Percentiles rank a stretch among this genome's conserved stretches.
These are phyloP conservation scores for Podargus strigoides DNA, from an alignment of 2,797 vertebrate species.

Conservation along the genomic window DNA sequence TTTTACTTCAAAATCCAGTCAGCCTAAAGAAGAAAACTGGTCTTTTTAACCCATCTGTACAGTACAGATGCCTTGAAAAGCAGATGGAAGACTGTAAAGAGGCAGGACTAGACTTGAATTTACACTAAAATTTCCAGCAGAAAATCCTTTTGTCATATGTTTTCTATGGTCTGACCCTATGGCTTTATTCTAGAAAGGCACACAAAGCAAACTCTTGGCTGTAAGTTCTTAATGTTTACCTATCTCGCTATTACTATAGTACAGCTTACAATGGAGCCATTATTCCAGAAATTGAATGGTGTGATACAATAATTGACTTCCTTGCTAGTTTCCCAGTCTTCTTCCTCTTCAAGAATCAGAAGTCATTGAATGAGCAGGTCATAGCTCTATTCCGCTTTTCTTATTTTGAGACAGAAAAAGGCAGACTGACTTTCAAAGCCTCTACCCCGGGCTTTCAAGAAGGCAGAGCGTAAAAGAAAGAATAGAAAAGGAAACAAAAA, in stretches of 20 bases:
- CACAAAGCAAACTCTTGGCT: not conserved
- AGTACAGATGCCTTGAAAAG: not conserved
- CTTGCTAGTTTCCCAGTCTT: not conserved
- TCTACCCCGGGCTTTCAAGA: not conserved
- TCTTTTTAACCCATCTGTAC: not conserved
- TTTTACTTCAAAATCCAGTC: not conserved
- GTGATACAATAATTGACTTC: not conserved
- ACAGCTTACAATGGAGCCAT: not conserved
- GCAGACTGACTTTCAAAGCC: slow-evolving; percentile 10
- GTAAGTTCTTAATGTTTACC: not conserved
- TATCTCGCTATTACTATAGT: not conserved
- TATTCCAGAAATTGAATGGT: slow-evolving; percentile 1
- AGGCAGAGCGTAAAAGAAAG: not conserved
- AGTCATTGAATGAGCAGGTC: not conserved
- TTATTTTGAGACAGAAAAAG: slow-evolving; percentile 18
- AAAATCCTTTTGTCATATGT: not conserved
- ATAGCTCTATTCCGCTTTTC: slow-evolving; percentile 1
- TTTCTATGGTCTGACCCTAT: not conserved
- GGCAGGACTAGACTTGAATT: not conserved
- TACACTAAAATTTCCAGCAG: not conserved
- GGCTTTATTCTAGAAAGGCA: not conserved
- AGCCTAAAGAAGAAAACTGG: not conserved
- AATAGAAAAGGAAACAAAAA: slow-evolving; percentile 37
- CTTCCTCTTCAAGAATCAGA: not conserved
- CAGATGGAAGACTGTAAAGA: not conserved